A percentile compares a stretch with the other conserved stretches of the same genome.
Evolutionary conservation across 2,797 vertebrate species (phyloP).

Genomic region (Hybognathus amarus): DNA sequence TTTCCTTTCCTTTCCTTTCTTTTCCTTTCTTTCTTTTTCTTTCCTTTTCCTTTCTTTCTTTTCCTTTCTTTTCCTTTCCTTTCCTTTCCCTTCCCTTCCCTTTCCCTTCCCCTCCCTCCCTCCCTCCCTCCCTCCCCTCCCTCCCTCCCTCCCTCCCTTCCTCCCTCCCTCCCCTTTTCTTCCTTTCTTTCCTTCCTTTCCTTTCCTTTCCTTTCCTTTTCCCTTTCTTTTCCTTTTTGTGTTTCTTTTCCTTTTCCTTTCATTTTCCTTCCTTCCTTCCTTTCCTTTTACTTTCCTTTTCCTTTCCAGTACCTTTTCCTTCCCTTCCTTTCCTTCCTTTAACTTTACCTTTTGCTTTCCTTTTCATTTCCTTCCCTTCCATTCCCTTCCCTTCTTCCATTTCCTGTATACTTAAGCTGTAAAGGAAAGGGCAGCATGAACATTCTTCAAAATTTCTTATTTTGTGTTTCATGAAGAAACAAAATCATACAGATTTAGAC

Average conservation of each 20-base stretch:
- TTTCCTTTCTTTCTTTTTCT: too few relatives aligned
- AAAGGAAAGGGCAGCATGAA: not conserved
- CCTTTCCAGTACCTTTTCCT: not conserved
- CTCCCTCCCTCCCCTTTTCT: not conserved
- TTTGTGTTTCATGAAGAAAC: constrained; percentile 3
- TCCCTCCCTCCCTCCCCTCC: too few relatives aligned
- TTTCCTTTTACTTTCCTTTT: too few relatives aligned
- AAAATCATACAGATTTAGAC: not conserved
- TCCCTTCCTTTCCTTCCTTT: too few relatives aligned
- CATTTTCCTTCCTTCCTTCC: too few relatives aligned
- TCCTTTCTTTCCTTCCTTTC: not conserved
- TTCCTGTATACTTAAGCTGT: not conserved
- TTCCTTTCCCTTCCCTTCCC: not conserved
- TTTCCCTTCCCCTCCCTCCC: too few relatives aligned
- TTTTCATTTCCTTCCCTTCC: not conserved
- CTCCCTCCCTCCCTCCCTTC: too few relatives aligned
- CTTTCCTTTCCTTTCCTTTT: not conserved
- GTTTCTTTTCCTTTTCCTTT: not conserved
- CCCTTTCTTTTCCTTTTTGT: not conserved
- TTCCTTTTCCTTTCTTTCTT: too few relatives aligned
- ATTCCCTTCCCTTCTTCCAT: too few relatives aligned
- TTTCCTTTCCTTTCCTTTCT: too few relatives aligned
- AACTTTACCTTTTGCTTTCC: too few relatives aligned
- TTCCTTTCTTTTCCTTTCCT: not conserved
- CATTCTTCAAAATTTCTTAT: not conserved